A percentile compares a stretch with the other conserved stretches of the same genome.
phyloP scores from a whole-genome alignment of 2,113 vertebrate genomes.

The Neomonachus schauinslandi region DNA sequence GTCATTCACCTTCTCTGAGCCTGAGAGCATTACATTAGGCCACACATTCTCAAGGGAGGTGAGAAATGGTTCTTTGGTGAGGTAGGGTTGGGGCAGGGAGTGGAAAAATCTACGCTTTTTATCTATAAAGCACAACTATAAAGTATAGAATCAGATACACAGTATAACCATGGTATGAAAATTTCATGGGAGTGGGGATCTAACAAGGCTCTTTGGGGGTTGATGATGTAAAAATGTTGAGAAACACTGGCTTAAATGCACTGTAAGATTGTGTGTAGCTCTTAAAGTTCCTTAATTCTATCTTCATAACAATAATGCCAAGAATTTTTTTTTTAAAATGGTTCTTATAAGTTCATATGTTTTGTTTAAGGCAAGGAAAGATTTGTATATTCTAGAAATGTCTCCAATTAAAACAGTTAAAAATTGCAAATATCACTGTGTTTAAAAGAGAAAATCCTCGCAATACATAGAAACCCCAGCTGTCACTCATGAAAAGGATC shows the following conservation, averaged over 20 bases:
- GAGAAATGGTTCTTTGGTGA: background rate
- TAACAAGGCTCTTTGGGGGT: background rate
- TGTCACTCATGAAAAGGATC: background rate
- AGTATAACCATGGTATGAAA: background rate
- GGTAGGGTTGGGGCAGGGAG: too few relatives aligned
- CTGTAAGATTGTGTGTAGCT: background rate
- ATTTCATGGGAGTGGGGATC: background rate
- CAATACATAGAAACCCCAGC: background rate
- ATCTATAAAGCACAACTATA: background rate
- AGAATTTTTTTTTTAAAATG: background rate
- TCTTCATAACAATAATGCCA: background rate
- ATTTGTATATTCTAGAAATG: background rate
- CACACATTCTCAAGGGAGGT: background rate
- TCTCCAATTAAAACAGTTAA: background rate
- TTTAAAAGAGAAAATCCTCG: conserved; percentile 17
- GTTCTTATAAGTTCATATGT: background rate
- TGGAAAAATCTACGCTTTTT: background rate
- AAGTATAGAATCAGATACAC: background rate
- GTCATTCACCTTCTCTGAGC: background rate
- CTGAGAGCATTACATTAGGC: background rate
- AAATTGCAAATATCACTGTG: background rate
- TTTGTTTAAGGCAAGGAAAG: background rate
- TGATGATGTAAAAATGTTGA: background rate
- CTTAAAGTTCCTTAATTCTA: background rate
- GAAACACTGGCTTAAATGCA: background rate